phyloP scores from a whole-genome alignment of 2,888 invertebrate species.

The Rhagonycha fulva region DNA sequence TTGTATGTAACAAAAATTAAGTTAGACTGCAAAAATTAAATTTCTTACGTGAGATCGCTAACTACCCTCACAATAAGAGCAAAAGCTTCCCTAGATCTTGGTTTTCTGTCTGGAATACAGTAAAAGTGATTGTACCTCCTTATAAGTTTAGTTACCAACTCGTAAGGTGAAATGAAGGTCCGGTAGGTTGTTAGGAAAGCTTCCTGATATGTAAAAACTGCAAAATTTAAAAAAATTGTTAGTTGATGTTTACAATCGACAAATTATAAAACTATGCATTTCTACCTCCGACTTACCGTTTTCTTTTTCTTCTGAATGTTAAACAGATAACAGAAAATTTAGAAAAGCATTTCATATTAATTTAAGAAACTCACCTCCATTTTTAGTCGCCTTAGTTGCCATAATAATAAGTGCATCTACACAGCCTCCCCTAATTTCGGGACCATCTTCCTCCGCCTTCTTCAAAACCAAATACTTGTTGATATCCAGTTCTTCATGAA shows the following conservation, averaged over 20 bases:
- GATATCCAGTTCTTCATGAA: constrained; percentile 82
- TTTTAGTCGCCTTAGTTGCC: constrained; percentile 93
- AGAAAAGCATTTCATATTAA: neutral
- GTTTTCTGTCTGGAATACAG: constrained; percentile 73
- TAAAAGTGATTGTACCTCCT: constrained; percentile 77
- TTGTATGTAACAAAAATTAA: neutral
- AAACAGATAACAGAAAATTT: constrained; percentile 4
- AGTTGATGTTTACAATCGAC: constrained; percentile 9
- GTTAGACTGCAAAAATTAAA: constrained; percentile 2
- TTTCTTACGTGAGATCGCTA: constrained; percentile 89
- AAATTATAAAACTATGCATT: neutral
- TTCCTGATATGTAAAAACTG: constrained; percentile 94
- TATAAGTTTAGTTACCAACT: constrained; percentile 84
- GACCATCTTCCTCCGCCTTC: constrained; percentile 81
- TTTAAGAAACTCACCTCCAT: constrained; percentile 54
- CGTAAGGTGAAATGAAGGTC: constrained; percentile 88
- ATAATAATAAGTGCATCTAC: constrained; percentile 94
- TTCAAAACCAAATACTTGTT: constrained; percentile 79
- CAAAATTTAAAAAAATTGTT: constrained; percentile 31
- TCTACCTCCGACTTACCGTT: constrained; percentile 44
- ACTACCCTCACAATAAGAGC: constrained; percentile 92
- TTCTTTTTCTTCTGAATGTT: constrained; percentile 50
- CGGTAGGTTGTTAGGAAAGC: constrained; percentile 98
- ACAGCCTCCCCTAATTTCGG: constrained; percentile 90
- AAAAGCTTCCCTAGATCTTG: constrained; percentile 84